phyloP scores from a whole-genome alignment of 2,797 vertebrate species.

The Aplochiton taeniatus region DNA sequence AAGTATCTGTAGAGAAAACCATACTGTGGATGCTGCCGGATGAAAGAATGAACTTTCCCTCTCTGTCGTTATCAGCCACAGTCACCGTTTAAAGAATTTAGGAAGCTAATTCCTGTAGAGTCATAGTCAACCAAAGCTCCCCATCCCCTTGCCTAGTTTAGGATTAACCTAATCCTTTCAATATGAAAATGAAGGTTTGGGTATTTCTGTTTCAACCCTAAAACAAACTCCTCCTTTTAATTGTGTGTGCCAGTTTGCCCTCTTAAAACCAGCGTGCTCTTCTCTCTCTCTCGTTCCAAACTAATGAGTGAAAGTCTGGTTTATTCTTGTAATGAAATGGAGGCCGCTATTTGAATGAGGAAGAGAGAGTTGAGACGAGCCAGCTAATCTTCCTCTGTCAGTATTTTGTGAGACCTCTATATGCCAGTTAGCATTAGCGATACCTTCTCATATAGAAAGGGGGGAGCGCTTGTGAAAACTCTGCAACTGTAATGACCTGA shows the following conservation, averaged over 20 bases:
- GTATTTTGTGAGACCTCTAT: constrained; percentile 67
- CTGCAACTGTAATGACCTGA: constrained; percentile 56
- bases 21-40: no score
- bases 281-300: constrained; percentile 14
- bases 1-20: no score
- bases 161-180: constrained; percentile 69
- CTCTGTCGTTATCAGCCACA: constrained; percentile 29
- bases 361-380: constrained; percentile 51
- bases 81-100: constrained; percentile 52
- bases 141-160: constrained; percentile 50
- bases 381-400: constrained; percentile 64
- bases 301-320: constrained; percentile 63
- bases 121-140: constrained; percentile 56
- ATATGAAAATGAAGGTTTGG: constrained; percentile 64
- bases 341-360: constrained; percentile 52
- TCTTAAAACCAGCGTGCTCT: constrained; percentile 30
- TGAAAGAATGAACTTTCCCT: background rate
- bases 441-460: constrained; percentile 48
- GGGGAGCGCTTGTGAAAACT: constrained; percentile 57
- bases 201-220: constrained; percentile 39
- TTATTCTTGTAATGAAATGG: constrained; percentile 71
- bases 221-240: constrained; percentile 34
- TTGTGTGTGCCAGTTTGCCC: constrained; percentile 11
- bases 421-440: constrained; percentile 74
- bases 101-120: constrained; percentile 62